A percentile compares a stretch with the other conserved stretches of the same genome.
Evolutionary conservation across 2,113 vertebrate genomes (phyloP).

Genomic region (Nasalis larvatus): DNA sequence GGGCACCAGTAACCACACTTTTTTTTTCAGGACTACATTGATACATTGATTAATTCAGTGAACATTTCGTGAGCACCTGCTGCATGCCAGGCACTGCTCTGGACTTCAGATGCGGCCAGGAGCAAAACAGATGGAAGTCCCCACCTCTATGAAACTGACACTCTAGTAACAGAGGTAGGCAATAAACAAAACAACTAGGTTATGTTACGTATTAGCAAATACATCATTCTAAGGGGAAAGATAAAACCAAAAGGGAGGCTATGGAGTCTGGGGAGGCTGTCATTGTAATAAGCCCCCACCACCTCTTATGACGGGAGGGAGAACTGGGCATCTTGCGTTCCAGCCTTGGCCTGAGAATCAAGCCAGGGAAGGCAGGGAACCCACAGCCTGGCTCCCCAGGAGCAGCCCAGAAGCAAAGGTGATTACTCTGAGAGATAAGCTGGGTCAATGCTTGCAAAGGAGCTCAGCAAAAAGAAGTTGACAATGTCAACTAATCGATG

Average conservation of each 20-base stretch:
- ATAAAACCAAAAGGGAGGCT: background rate
- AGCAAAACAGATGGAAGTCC: background rate
- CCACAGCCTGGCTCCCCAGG: background rate
- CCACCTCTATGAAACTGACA: background rate
- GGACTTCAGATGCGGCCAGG: rapidly evolving
- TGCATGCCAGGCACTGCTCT: background rate
- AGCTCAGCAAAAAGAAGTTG: background rate
- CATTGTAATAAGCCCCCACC: background rate
- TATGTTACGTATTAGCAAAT: too few species aligned
- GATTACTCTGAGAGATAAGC: rapidly evolving
- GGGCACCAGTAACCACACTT: too few species aligned
- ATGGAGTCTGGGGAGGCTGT: background rate
- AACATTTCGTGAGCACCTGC: background rate
- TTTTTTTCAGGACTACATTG: background rate
- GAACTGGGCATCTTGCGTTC: rapidly evolving
- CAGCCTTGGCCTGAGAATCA: too few species aligned
- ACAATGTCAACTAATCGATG: rapidly evolving
- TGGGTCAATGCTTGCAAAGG: background rate
- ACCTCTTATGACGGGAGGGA: background rate
- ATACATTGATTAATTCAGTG: background rate
- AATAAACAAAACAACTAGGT: background rate
- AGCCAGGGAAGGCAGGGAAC: background rate
- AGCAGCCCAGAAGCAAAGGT: background rate
- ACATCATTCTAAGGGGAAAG: background rate
- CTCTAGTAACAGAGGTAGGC: rapidly evolving